Percentiles rank a stretch among this genome's conserved stretches.
phyloP scores from a whole-genome alignment of 2,113 vertebrate genomes.

The Verasper variegatus region DNA sequence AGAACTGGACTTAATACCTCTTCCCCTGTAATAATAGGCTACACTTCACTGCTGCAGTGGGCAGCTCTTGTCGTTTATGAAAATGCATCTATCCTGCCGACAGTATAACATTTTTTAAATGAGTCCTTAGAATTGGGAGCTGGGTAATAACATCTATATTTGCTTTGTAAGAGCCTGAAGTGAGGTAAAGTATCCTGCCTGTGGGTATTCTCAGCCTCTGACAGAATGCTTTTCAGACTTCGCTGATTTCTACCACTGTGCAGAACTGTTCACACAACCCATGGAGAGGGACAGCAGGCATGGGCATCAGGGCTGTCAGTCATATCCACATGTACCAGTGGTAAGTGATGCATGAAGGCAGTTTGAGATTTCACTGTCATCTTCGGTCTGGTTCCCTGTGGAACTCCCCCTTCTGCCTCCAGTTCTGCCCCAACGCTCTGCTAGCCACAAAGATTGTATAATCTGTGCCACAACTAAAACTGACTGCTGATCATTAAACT shows the following conservation, averaged over 20 bases:
- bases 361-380: conserved; percentile 72
- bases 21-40: conserved; percentile 7
- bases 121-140: conserved; percentile 13
- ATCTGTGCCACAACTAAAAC: conserved; percentile 35
- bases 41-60: background rate
- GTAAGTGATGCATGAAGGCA: conserved; percentile 69
- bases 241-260: conserved; percentile 18
- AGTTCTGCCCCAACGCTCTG: conserved; percentile 56
- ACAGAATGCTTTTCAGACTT: conserved; percentile 32
- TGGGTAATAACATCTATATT: conserved; percentile 15
- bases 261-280: conserved; percentile 53
- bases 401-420: conserved; percentile 35
- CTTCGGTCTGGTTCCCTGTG: conserved; percentile 51
- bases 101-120: conserved; percentile 9
- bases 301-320: conserved; percentile 61
- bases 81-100: conserved; percentile 2
- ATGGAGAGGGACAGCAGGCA: conserved; percentile 40
- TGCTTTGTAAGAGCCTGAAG: conserved; percentile 25
- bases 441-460: conserved; percentile 45
- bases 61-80: background rate
- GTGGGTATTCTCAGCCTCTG: conserved; percentile 27
- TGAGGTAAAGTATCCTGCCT: background rate
- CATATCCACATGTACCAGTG: conserved; percentile 59
- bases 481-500: conserved; percentile 47
- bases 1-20: conserved; percentile 1